phyloP scores from a whole-genome alignment of 2,888 invertebrate species.

The Lasioglossum malachurum region DNA sequence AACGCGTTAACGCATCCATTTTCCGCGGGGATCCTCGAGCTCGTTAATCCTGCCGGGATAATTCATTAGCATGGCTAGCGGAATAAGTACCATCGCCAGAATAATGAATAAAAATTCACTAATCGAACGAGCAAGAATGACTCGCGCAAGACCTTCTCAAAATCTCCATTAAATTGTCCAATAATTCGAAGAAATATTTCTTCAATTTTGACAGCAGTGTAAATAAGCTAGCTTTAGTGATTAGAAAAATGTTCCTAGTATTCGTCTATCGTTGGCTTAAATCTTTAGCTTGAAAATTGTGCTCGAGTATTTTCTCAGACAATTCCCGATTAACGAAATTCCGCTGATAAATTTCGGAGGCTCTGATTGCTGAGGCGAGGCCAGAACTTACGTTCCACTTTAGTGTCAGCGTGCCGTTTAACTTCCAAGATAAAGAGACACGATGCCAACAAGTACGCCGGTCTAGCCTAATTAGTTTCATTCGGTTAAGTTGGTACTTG shows the following conservation, averaged over 20 bases:
- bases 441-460: conserved; percentile 44
- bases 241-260: neutral
- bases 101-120: neutral
- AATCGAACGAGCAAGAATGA: neutral
- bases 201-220: neutral
- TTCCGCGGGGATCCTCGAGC: conserved; percentile 25
- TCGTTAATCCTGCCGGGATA: conserved; percentile 21
- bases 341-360: neutral
- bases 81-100: neutral
- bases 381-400: conserved; percentile 27
- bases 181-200: neutral
- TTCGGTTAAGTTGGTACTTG: conserved; percentile 76
- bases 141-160: neutral
- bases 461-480: conserved; percentile 75
- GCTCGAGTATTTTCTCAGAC: neutral
- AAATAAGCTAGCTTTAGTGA: neutral
- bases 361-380: neutral
- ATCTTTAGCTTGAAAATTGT: neutral
- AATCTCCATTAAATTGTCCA: too few relatives aligned
- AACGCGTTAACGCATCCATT: conserved; percentile 11
- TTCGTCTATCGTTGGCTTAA: neutral
- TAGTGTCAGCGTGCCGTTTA: conserved; percentile 27
- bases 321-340: neutral
- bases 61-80: neutral
- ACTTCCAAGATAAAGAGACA: conserved; percentile 58